A percentile compares a stretch with the other conserved stretches of the same genome.
These are phyloP conservation scores for Lepidurus apus DNA, from an alignment of 1,140 invertebrate species.

Conservation along the genomic window DNA sequence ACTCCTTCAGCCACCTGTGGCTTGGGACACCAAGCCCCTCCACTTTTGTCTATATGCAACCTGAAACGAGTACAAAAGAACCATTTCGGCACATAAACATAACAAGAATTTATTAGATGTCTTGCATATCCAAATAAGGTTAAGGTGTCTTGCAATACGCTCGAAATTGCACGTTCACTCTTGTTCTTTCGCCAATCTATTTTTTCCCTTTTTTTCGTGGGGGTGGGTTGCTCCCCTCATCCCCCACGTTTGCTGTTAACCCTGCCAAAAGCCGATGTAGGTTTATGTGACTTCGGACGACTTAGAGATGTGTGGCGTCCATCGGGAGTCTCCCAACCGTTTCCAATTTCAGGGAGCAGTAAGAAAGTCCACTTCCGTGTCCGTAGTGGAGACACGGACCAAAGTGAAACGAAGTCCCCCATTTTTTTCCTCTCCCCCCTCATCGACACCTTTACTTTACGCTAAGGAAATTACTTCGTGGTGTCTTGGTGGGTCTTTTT, in stretches of 20 bases:
- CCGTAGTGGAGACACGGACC: not conserved
- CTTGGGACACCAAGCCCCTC: conserved; percentile 78
- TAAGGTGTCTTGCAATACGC: too few species aligned
- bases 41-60: conserved; percentile 63
- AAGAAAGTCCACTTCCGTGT: not conserved
- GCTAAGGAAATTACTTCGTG: conserved; percentile 4
- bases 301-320: not conserved
- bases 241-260: not conserved
- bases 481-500: not conserved
- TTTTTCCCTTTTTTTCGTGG: too few species aligned
- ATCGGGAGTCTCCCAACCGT: not conserved
- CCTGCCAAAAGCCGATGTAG: not conserved
- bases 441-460: not conserved
- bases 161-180: too few species aligned
- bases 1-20: conserved; percentile 59
- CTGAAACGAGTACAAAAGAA: conserved; percentile 49
- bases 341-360: not conserved
- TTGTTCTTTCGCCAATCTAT: not conserved
- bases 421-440: not conserved
- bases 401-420: too few species aligned
- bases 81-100: not conserved
- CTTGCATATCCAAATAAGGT: too few species aligned
- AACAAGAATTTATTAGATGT: too few species aligned
- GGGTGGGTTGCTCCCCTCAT: too few species aligned
- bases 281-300: not conserved